These are phyloP conservation scores for Poeciliopsis retropinna DNA, from an alignment of 2,113 vertebrate genomes.

Conservation along the genomic window DNA sequence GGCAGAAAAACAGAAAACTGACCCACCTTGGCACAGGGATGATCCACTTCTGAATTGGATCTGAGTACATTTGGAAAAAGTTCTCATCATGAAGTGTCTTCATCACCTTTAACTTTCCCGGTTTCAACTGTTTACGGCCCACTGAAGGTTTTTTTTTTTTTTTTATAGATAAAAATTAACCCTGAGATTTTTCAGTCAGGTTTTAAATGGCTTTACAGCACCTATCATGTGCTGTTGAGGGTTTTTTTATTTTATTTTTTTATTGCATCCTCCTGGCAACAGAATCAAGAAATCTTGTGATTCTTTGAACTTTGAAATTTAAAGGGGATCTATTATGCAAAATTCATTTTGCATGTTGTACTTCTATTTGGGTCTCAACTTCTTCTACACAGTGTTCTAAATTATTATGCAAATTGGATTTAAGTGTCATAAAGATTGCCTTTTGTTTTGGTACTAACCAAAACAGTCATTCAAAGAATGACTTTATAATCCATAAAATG, in stretches of 20 bases:
- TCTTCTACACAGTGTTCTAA: too few species aligned
- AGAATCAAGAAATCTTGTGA: neutral
- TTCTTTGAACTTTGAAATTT: neutral
- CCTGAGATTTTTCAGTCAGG: neutral
- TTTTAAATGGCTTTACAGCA: neutral
- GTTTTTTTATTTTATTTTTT: neutral
- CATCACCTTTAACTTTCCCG: neutral
- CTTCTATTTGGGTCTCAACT: too few species aligned
- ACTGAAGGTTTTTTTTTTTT: neutral
- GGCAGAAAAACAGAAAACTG: neutral
- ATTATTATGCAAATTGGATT: too few species aligned
- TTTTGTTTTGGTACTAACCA: too few species aligned
- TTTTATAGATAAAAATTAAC: neutral
- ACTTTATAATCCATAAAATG: too few species aligned
- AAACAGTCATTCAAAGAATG: too few species aligned
- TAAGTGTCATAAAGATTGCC: too few species aligned
- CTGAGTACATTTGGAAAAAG: neutral
- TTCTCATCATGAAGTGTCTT: neutral
- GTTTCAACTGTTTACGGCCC: neutral
- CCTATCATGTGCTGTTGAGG: neutral
- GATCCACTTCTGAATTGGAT: neutral
- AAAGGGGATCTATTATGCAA: neutral
- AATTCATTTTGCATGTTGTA: too few species aligned
- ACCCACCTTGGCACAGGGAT: neutral
- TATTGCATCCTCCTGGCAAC: neutral